These are phyloP conservation scores for Xenotilapia longispinis DNA, from an alignment of 2,113 vertebrate species.

Conservation along the genomic window DNA sequence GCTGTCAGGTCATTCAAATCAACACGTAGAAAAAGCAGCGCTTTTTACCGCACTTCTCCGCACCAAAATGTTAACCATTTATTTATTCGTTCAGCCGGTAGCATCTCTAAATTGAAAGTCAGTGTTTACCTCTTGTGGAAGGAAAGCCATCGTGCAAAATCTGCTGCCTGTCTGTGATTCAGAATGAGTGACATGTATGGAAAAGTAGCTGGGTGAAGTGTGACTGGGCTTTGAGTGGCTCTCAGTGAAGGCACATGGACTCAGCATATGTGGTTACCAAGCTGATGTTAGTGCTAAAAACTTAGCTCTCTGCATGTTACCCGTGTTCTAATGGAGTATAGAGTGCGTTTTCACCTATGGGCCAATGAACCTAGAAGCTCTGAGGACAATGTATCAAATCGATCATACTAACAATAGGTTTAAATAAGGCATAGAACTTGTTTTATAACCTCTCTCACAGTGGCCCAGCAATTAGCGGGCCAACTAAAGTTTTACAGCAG, in stretches of 20 bases:
- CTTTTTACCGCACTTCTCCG: background rate
- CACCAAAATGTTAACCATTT: background rate
- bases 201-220: background rate
- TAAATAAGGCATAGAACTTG: background rate
- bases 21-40: background rate
- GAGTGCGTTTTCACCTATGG: background rate
- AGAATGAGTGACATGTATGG: background rate
- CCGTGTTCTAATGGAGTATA: background rate
- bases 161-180: background rate
- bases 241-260: background rate
- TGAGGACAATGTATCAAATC: background rate
- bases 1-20: conserved; percentile 67
- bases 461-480: background rate
- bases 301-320: background rate
- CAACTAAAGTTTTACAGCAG: background rate
- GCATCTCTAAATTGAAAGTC: background rate
- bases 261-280: background rate
- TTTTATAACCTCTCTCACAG: background rate
- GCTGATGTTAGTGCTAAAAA: background rate
- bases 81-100: background rate
- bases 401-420: background rate
- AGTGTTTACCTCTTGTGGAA: background rate
- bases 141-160: background rate
- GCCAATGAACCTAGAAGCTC: background rate
- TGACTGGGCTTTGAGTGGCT: background rate